A percentile compares a stretch with the other conserved stretches of the same genome.
These are phyloP conservation scores for Metaphire vulgaris DNA, from an alignment of 1,140 invertebrate species.

Conservation along the genomic window DNA sequence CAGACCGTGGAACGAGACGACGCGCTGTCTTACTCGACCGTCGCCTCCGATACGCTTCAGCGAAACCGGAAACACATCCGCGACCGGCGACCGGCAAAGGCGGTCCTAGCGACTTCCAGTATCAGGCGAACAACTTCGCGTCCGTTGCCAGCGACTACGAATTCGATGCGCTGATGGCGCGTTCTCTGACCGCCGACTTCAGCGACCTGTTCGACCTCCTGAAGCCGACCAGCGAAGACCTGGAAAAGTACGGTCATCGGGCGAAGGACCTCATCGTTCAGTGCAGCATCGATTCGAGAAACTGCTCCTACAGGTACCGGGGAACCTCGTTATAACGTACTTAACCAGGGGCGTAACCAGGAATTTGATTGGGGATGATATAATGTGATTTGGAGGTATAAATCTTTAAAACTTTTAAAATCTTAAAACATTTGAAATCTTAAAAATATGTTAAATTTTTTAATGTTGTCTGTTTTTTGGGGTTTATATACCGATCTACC, in stretches of 20 bases:
- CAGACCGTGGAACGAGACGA: too few species aligned
- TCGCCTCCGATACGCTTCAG: too few species aligned
- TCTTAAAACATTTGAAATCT: constrained; percentile 24
- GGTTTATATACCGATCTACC: too few species aligned
- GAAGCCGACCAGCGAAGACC: constrained; percentile 32
- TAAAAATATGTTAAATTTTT: constrained; percentile 19
- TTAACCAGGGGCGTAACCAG: too few species aligned
- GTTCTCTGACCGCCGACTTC: constrained; percentile 10
- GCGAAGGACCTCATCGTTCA: constrained; percentile 34
- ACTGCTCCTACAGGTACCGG: constrained; percentile 31
- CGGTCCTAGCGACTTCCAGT: neutral
- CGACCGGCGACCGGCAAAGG: too few species aligned
- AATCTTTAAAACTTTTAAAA: too few species aligned
- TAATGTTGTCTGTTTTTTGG: too few species aligned
- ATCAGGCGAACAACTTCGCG: neutral
- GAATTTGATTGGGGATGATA: too few species aligned
- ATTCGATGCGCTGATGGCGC: neutral
- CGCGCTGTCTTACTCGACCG: too few species aligned
- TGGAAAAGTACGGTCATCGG: constrained; percentile 32
- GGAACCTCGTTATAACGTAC: too few species aligned
- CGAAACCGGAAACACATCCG: too few species aligned
- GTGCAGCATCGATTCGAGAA: constrained; percentile 33
- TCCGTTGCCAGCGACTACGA: constrained; percentile 4
- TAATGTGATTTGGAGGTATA: too few species aligned
- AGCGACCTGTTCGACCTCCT: constrained; percentile 30